These are phyloP conservation scores for Intoshia linei DNA, from an alignment of 1,140 invertebrate species.

Conservation along the genomic window DNA sequence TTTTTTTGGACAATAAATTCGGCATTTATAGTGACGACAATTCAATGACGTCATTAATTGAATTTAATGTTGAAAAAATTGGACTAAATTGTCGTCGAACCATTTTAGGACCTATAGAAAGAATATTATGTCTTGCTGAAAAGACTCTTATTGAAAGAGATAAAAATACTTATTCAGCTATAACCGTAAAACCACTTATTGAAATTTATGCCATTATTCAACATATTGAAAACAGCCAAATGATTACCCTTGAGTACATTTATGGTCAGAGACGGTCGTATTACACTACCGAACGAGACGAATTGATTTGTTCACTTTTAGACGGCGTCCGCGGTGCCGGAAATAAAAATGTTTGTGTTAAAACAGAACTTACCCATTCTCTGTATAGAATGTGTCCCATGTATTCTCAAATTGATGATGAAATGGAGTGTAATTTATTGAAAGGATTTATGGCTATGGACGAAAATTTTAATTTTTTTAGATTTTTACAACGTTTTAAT, in stretches of 20 bases:
- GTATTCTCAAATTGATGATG: not conserved
- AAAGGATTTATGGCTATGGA: not conserved
- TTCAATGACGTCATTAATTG: constrained; percentile 52
- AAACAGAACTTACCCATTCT: constrained; percentile 40
- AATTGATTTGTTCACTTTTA: constrained; percentile 57
- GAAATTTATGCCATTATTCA: constrained; percentile 29
- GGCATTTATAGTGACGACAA: constrained; percentile 36
- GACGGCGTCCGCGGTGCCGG: constrained; percentile 79
- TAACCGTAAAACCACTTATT: constrained; percentile 47
- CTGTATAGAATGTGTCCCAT: constrained; percentile 39
- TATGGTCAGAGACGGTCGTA: not conserved
- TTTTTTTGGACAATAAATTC: constrained; percentile 4
- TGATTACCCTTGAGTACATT: constrained; percentile 4
- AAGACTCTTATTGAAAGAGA: constrained; percentile 75
- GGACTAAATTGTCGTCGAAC: too few species aligned
- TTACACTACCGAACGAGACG: constrained; percentile 31
- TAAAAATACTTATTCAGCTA: constrained; percentile 63
- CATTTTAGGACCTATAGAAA: constrained; percentile 34
- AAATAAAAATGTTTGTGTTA: constrained; percentile 79
- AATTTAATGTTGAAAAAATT: constrained; percentile 62
- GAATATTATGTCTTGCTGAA: constrained; percentile 71
- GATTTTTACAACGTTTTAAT: constrained; percentile 34
- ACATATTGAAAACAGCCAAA: not conserved
- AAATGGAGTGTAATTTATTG: not conserved
- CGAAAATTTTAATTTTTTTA: not conserved